These are phyloP conservation scores for Corythoichthys haematopterus DNA, from an alignment of 2,113 vertebrate species.

Conservation along the genomic window DNA sequence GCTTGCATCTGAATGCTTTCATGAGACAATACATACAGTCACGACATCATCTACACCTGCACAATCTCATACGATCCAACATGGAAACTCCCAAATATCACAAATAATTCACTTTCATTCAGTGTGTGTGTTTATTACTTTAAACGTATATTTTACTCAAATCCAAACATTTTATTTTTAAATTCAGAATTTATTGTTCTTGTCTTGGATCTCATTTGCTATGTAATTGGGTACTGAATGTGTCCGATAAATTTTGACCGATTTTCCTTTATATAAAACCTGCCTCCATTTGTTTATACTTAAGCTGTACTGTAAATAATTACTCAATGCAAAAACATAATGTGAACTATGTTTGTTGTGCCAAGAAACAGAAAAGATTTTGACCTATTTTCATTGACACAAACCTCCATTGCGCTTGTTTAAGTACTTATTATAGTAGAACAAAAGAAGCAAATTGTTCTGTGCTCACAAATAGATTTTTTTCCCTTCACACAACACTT, in stretches of 20 bases:
- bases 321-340: not conserved
- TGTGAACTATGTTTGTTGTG: not conserved
- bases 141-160: conserved; percentile 9
- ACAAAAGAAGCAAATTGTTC: not conserved
- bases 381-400: not conserved
- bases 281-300: too few relatives aligned
- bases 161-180: not conserved
- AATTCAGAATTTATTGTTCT: not conserved
- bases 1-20: conserved; percentile 59
- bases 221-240: not conserved
- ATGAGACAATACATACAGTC: conserved; percentile 56
- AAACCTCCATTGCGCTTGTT: not conserved
- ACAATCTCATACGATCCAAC: not conserved
- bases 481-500: conserved; percentile 40
- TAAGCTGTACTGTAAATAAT: too few relatives aligned
- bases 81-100: not conserved
- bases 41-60: not conserved
- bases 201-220: conserved; percentile 1
- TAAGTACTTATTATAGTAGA: not conserved
- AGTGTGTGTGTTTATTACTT: not conserved
- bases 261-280: too few relatives aligned
- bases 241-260: not conserved
- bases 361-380: not conserved
- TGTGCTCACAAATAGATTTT: not conserved
- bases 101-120: not conserved